phyloP scores from a whole-genome alignment of 2,797 vertebrate genomes.

The Tinamus major region DNA sequence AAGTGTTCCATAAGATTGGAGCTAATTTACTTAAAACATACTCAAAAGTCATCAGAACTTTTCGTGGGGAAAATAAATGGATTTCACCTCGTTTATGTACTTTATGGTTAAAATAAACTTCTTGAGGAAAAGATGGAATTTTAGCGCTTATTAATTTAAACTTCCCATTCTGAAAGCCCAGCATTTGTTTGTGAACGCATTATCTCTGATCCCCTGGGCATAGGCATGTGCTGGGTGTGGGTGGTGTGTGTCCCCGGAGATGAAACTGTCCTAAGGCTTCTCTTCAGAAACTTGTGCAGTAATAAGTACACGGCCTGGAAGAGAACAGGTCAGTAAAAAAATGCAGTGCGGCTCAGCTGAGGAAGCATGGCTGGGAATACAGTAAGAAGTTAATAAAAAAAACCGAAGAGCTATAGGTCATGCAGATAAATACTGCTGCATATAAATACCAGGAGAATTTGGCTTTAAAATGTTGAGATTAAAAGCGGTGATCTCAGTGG shows the following conservation, averaged over 20 bases:
- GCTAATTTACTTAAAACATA: background rate
- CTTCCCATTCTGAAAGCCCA: background rate
- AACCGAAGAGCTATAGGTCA: background rate
- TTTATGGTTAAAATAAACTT: background rate
- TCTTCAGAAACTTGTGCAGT: background rate
- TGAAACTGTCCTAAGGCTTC: background rate
- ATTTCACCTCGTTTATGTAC: background rate
- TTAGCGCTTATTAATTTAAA: background rate
- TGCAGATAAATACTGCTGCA: background rate
- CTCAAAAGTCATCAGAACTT: background rate
- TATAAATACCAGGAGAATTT: background rate
- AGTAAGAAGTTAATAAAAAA: background rate
- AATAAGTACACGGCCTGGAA: background rate
- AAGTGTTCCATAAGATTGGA: background rate
- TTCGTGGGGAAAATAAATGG: background rate
- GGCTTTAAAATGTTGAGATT: background rate
- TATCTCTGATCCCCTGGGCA: background rate
- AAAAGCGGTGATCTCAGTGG: background rate
- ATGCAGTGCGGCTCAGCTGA: background rate
- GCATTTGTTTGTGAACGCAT: background rate
- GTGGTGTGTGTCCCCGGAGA: background rate
- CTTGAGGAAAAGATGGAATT: background rate
- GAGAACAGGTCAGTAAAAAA: background rate
- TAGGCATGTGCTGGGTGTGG: rapidly evolving
- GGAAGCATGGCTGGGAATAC: background rate